Conservation (phyloP, 2,888 invertebrate species). For the Drosophila basisetae region DNA sequence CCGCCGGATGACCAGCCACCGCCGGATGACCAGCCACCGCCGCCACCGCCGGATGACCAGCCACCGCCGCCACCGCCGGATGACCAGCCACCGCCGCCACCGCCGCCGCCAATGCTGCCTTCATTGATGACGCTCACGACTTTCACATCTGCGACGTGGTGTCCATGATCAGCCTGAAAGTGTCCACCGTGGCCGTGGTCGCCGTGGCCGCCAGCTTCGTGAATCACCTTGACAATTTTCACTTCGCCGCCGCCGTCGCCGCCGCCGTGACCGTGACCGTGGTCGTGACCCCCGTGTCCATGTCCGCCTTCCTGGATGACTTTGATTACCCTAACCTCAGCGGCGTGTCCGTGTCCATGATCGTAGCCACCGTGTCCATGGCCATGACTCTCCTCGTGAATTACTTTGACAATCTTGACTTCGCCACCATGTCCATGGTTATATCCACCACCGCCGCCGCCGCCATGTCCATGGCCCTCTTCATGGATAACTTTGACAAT, state of each 20-base stretch:
- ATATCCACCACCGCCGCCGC: conserved; percentile 31
- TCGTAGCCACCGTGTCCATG: conserved; percentile 7
- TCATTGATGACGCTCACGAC: conserved; percentile 46
- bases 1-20: conserved; percentile 31
- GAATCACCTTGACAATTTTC: conserved; percentile 60
- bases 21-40: conserved; percentile 30
- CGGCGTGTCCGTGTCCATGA: conserved; percentile 19
- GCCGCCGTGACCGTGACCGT: conserved; percentile 5
- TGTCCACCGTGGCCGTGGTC: conserved; percentile 43
- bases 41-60: conserved; percentile 38
- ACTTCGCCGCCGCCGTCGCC: conserved; percentile 47
- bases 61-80: conserved; percentile 37
- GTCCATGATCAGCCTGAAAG: conserved; percentile 30
- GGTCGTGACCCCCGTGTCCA: conserved; percentile 7
- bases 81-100: conserved; percentile 19
- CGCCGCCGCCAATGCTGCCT: conserved; percentile 29
- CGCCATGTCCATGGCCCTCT: conserved; percentile 41
- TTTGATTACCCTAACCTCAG: conserved; percentile 27
- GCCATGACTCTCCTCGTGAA: conserved; percentile 48
- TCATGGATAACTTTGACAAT: conserved; percentile 54
- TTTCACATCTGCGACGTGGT: conserved; percentile 45
- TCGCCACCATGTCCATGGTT: conserved; percentile 38
- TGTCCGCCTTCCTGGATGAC: conserved; percentile 27
- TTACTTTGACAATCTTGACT: conserved; percentile 62
- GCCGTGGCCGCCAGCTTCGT: conserved; percentile 40